Base-by-base conservation (phyloP, 2,797 vertebrate genomes). In the Euphonia xanthogaster region DNA sequence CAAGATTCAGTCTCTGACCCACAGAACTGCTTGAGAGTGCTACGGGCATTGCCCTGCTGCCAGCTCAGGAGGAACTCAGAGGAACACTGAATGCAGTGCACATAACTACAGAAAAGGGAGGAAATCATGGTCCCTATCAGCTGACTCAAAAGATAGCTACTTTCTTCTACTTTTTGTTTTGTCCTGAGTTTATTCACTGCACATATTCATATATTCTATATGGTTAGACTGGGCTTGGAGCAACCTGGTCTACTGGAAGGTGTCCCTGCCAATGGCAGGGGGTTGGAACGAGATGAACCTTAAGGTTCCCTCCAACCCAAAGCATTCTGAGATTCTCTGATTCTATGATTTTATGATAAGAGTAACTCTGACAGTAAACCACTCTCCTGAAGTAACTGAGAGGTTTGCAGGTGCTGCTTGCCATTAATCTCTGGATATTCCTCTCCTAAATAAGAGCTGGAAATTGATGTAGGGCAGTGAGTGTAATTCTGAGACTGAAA, bases 41-140 rank as follows among this genome's bases (percentile, higher is more conserved):
- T 20, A 5, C 3, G 30, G 42, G 24, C 28, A 23, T 30, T 75
- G 25, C 12, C 22, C 35, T 45, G 22, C 70, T 84, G 33, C 21
- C 19, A 37, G 0, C n/a, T 37, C 24, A 21, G 31, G 20, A 12
- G 12, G 2, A 28, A 12, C 0, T 0, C 22, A 77, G 55, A 62
- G 37, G 16, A 85, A 45, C 15, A 20, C 47, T 14, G 33, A 77
- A 60, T 53, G 42, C 27, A 61, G 25, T 40, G 57, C 5, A 3
- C 9, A 1, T 8, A 71, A 37, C 55, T 67, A 24, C 19, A 48
- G 45, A 57, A 90, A 63, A 63, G n/a, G 28, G 31, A 47, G 1
- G 3, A 55, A 63, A 40, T 42, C 70, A 55, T 35, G 12, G 48
- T 62, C n/a, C 50, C 30, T 79, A 71, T 73, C 40, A 80, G 12